phyloP scores from a whole-genome alignment of 2,113 vertebrate genomes.

The Pelecanoides urinatrix region DNA sequence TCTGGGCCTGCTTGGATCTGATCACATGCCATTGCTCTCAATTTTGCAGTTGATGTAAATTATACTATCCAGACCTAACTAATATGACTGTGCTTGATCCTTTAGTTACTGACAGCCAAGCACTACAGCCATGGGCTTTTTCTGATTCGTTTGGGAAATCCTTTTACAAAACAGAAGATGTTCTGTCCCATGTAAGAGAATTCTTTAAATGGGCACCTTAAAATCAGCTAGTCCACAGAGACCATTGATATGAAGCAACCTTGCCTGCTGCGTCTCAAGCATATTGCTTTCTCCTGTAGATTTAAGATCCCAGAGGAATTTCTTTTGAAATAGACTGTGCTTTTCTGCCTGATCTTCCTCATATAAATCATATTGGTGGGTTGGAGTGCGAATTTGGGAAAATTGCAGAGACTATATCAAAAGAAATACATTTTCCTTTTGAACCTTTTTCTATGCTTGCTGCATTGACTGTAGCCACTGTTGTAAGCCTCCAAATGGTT shows the following conservation, averaged over 20 bases:
- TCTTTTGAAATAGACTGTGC: background rate
- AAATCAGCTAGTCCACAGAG: background rate
- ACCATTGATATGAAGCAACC: background rate
- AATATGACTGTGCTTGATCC: background rate
- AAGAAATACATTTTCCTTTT: background rate
- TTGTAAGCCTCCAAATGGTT: background rate
- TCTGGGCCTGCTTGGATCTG: background rate
- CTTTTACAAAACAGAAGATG: background rate
- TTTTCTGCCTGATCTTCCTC: background rate
- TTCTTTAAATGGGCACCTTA: background rate
- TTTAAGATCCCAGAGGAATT: background rate
- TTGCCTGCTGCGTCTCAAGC: background rate
- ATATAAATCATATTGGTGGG: background rate
- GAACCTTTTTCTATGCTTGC: background rate
- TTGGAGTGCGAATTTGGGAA: background rate
- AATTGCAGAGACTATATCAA: background rate
- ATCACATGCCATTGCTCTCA: background rate
- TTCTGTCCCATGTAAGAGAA: background rate
- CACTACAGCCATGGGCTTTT: background rate
- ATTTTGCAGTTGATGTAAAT: background rate
- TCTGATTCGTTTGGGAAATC: background rate
- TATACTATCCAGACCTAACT: background rate
- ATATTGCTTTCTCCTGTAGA: background rate
- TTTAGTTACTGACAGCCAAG: background rate
- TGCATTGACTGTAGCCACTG: background rate